These are phyloP conservation scores for Brenthis daphne DNA, from an alignment of 2,888 invertebrate species.

Conservation along the genomic window DNA sequence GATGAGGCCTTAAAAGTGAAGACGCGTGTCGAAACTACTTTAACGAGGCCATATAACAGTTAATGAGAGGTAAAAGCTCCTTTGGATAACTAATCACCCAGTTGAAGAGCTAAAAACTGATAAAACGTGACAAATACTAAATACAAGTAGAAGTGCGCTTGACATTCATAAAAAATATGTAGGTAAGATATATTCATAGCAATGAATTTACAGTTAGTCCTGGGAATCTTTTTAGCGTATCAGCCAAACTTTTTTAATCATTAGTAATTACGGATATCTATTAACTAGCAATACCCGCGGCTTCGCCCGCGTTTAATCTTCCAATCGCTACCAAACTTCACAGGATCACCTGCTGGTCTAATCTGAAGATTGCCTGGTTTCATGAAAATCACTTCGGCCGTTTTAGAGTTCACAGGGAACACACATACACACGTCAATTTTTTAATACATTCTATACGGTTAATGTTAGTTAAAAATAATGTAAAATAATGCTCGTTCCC, in stretches of 20 bases:
- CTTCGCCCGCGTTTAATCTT: no score
- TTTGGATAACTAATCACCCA: constrained; percentile 58
- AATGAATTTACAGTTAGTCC: constrained; percentile 26
- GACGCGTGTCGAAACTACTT: constrained; percentile 59
- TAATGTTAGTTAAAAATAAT: no score
- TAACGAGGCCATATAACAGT: constrained; percentile 71
- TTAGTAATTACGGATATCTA: no score
- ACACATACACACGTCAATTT: no score
- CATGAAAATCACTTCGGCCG: no score
- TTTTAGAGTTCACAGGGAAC: no score
- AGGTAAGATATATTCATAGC: constrained; percentile 27
- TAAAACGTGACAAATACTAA: constrained; percentile 47
- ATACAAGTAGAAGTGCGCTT: constrained; percentile 37
- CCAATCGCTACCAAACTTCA: no score
- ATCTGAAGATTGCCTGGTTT: no score
- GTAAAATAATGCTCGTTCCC: no score
- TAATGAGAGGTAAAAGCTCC: constrained; percentile 74
- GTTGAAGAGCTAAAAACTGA: constrained; percentile 45
- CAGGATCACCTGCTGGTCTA: no score
- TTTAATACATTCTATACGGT: no score
- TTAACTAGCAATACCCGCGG: no score
- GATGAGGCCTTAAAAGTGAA: constrained; percentile 42
- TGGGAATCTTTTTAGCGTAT: constrained; percentile 5
- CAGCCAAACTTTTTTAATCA: not conserved
- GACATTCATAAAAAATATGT: constrained; percentile 29